Percentiles rank a stretch among this genome's conserved stretches.
phyloP scores from a whole-genome alignment of 2,113 vertebrate genomes.

The Pyxicephalus adspersus region DNA sequence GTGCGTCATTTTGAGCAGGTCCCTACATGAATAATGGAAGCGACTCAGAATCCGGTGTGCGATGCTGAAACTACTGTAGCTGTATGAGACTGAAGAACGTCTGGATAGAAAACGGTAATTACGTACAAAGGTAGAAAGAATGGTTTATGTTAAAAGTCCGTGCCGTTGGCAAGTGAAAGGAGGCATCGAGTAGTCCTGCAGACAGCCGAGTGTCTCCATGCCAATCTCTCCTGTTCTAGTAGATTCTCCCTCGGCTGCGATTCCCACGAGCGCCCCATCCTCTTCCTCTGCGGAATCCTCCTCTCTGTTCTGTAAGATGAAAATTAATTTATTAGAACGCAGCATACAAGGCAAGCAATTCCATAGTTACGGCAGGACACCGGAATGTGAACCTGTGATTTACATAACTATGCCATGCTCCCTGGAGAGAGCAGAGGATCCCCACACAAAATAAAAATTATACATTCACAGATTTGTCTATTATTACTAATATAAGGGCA shows the following conservation, averaged over 20 bases:
- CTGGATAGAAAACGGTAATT: constrained; percentile 79
- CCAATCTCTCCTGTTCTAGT: constrained; percentile 75
- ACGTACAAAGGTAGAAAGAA: constrained; percentile 87
- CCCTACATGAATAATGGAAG: neutral
- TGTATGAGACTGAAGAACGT: neutral
- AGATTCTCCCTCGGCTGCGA: constrained; percentile 91
- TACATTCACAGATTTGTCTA: too few relatives aligned
- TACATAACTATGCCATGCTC: too few relatives aligned
- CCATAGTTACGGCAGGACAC: too few relatives aligned
- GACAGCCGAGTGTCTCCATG: constrained; percentile 59
- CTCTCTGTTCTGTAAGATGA: constrained; percentile 86
- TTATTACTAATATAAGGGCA: too few relatives aligned
- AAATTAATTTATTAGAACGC: constrained; percentile 38
- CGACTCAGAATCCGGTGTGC: neutral
- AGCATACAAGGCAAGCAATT: too few relatives aligned
- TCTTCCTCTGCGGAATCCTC: constrained; percentile 89
- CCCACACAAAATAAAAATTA: too few relatives aligned
- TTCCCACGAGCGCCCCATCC: constrained; percentile 88
- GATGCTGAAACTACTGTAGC: neutral
- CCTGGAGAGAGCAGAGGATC: too few relatives aligned
- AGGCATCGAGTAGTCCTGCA: constrained; percentile 64
- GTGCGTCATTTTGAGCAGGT: neutral
- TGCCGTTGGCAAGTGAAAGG: constrained; percentile 75
- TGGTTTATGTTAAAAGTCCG: constrained; percentile 68
- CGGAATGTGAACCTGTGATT: too few relatives aligned